Evolutionary conservation across 2,888 invertebrate species (phyloP), one percentile per base, ranked within the genome.

Genomic region (Eucera pruinosa): DNA sequence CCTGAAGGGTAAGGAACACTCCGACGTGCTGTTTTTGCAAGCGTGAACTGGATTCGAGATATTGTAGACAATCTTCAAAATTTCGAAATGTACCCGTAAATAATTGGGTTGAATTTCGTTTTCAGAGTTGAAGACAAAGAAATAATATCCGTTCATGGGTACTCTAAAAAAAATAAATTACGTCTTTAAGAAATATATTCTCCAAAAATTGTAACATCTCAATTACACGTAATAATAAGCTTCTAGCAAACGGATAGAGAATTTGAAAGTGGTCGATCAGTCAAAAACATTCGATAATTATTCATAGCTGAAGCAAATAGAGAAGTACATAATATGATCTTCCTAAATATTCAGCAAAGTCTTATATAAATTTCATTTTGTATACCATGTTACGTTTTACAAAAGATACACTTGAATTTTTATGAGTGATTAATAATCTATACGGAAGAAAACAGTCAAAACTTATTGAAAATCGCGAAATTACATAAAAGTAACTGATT

Each of bases 71-170:
- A 95, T 95, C 92, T 96, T 96, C 87, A 95, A 94, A 0, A 96
- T 93, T 62, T 95, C 94, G 89, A 96, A 96, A 57, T 94, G 94
- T 0, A 96, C 95, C 23, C 95, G 93, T 36, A 96, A 94, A 90
- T 94, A 96, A 92, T 96, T 96, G 7, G 94, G 93, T 89, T 96
- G 95, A 0, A 95, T 94, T 86, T 96, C 96, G 89, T 97, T 96
- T 90, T 96, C 96, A 6, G 96, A 96, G 90, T 95, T 96, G 93
- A 96, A 97, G 0, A 97, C 95, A 93, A 96, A 96, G 93, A 96
- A 97, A 88, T 97, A 97, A 91, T 96, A 96, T 7, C 96, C 96
- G 84, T 96, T 95, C 0, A 94, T 93, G 58, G 96, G 95, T 0
- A 96, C 95, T 84, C 95, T 95, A 90, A 82, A 93, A 41, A 93